These are phyloP conservation scores for Thysanoteuthis rhombus DNA, from an alignment of 2,888 invertebrate genomes.

Conservation along the genomic window DNA sequence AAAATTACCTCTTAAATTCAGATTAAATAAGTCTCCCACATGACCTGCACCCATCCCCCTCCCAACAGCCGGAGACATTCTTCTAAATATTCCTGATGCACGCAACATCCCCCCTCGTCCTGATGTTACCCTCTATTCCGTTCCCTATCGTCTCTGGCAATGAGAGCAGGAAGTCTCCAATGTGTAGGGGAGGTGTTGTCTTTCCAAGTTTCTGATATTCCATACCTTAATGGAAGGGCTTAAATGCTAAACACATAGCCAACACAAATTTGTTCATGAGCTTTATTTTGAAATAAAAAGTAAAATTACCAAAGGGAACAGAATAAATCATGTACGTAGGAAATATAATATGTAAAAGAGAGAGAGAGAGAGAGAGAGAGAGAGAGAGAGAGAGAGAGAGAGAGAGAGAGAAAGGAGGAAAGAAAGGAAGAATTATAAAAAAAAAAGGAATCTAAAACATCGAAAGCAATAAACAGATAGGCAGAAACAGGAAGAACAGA, in stretches of 20 bases:
- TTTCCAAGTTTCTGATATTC: background rate
- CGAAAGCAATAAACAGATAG: background rate
- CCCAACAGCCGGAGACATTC: background rate
- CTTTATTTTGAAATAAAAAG: background rate
- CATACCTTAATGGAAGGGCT: slow-evolving; percentile 12
- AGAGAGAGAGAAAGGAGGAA: too few relatives aligned
- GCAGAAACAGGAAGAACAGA: background rate
- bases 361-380: background rate
- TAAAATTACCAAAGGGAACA: background rate
- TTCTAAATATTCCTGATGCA: background rate
- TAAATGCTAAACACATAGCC: background rate
- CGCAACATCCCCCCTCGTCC: background rate
- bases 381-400: background rate
- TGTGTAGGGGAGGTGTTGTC: background rate
- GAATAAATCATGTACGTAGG: background rate
- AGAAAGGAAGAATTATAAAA: too few relatives aligned
- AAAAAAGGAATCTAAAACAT: too few relatives aligned
- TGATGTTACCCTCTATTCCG: background rate
- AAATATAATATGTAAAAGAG: background rate
- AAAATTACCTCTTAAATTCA: background rate
- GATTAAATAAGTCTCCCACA: background rate
- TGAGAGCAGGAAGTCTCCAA: background rate
- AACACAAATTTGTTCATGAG: background rate
- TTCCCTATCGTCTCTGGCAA: background rate
- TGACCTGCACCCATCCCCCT: background rate